Evolutionary conservation across 2,113 vertebrate genomes (phyloP).

Genomic region (Hemibagrus wyckioides): DNA sequence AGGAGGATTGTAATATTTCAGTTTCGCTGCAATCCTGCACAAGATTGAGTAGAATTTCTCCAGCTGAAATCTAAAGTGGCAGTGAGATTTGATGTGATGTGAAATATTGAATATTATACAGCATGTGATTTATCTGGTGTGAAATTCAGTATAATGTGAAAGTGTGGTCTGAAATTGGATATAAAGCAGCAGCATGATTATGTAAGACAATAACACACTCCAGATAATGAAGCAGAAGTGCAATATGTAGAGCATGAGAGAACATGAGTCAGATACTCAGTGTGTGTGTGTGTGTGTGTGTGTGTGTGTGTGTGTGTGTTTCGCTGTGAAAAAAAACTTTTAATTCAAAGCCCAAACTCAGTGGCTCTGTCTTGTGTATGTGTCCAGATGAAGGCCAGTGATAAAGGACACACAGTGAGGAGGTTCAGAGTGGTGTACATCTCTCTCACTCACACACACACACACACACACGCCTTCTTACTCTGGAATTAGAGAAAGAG

Average conservation of each 20-base stretch:
- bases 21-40: not conserved
- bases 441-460: not conserved
- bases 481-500: not conserved
- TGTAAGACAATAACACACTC: constrained; percentile 18
- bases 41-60: not conserved
- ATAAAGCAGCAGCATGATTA: constrained; percentile 10
- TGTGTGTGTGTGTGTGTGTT: constrained; percentile 35
- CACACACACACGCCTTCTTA: not conserved
- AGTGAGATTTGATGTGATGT: not conserved
- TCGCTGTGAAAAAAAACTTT: not conserved
- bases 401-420: not conserved
- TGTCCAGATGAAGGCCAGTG: not conserved
- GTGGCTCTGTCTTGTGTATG: not conserved
- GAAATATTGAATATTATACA: not conserved
- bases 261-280: not conserved
- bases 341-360: not conserved
- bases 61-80: not conserved
- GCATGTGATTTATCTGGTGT: not conserved
- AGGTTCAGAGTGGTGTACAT: not conserved
- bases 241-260: constrained; percentile 18
- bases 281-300: not conserved
- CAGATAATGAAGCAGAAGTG: constrained; percentile 24
- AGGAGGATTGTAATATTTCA: not conserved
- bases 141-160: not conserved
- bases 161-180: not conserved